Evolutionary conservation across 2,797 vertebrate species (phyloP).

Genomic region (Setipinna tenuifilis): DNA sequence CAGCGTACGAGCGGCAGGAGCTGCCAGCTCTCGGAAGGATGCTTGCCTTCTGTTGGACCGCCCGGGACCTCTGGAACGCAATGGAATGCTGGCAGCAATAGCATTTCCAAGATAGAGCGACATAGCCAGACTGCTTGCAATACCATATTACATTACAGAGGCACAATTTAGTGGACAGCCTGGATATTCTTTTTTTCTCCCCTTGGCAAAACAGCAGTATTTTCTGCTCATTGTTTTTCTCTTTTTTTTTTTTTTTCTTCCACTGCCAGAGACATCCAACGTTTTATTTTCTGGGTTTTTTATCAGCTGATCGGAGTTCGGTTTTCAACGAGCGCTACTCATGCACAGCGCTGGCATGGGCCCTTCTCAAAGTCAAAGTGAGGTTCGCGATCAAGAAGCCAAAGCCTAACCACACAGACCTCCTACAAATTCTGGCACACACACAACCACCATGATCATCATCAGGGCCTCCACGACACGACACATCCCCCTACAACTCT

Average conservation of each 20-base stretch:
- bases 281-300: background rate
- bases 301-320: background rate
- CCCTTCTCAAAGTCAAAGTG: slow-evolving; percentile 23
- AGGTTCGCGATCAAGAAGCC: slow-evolving; percentile 12
- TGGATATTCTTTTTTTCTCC: background rate
- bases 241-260: background rate
- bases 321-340: background rate
- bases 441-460: background rate
- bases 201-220: background rate
- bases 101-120: slow-evolving; percentile 57
- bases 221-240: background rate
- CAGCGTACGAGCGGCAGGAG: slow-evolving; percentile 8
- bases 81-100: slow-evolving; percentile 60
- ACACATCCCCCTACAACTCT: slow-evolving; percentile 16
- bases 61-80: slow-evolving; percentile 53
- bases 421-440: slow-evolving; percentile 18
- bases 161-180: background rate
- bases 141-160: slow-evolving; percentile 49
- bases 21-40: slow-evolving; percentile 45
- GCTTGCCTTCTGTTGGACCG: slow-evolving; percentile 41
- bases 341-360: background rate
- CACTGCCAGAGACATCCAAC: background rate
- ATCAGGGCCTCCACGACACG: slow-evolving; percentile 35
- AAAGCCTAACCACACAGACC: slow-evolving; percentile 23
- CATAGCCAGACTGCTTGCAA: slow-evolving; percentile 61